phyloP scores from a whole-genome alignment of 2,113 vertebrate species.

The Neolamprologus toae region DNA sequence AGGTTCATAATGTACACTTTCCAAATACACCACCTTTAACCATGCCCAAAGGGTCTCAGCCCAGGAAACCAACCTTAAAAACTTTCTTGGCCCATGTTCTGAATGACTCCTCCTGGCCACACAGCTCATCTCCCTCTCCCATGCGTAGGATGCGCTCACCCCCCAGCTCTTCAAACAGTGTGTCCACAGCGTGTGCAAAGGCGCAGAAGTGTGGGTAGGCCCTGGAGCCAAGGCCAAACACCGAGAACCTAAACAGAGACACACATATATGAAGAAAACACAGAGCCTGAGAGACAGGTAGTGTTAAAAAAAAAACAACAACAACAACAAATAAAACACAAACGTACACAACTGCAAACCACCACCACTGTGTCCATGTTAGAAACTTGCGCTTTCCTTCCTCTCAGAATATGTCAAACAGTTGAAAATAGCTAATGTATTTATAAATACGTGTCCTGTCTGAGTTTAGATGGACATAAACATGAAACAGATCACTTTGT shows the following conservation, averaged over 20 bases:
- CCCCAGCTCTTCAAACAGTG: slow-evolving; percentile 92
- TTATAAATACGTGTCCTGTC: background rate
- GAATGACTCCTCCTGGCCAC: slow-evolving; percentile 96
- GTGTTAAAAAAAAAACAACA: background rate
- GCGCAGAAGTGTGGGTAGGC: slow-evolving; percentile 98
- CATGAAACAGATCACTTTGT: background rate
- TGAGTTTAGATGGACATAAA: background rate
- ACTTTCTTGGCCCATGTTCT: slow-evolving; percentile 98
- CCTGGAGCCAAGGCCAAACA: slow-evolving; percentile 93
- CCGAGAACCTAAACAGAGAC: slow-evolving; percentile 80
- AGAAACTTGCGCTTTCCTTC: background rate
- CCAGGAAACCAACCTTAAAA: slow-evolving; percentile 83
- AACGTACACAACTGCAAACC: background rate
- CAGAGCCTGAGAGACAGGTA: background rate
- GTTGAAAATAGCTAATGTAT: background rate
- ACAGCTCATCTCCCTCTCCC: slow-evolving; percentile 96
- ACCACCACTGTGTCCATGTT: background rate
- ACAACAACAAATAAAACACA: background rate
- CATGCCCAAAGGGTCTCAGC: background rate
- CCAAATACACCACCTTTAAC: background rate
- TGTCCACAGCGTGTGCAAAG: slow-evolving; percentile 95
- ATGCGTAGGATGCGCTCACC: slow-evolving; percentile 96
- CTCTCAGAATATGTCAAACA: background rate
- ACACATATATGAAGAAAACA: background rate
- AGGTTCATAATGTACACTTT: background rate